A percentile compares a stretch with the other conserved stretches of the same genome.
These are phyloP conservation scores for Gnatocerus cornutus DNA, from an alignment of 2,888 invertebrate genomes.

Conservation along the genomic window DNA sequence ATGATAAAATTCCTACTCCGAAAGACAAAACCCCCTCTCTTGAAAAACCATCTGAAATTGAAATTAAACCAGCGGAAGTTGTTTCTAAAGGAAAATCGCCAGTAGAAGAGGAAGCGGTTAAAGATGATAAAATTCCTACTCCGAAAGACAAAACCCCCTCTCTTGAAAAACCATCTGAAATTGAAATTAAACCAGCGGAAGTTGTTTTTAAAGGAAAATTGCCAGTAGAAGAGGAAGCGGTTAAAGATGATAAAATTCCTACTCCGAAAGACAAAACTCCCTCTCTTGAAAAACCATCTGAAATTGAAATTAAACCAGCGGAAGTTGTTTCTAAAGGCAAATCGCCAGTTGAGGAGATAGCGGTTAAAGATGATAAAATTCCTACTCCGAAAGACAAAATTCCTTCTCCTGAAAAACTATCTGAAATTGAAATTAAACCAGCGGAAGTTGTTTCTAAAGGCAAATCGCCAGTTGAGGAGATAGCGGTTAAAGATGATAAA, in stretches of 20 bases:
- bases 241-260: not conserved
- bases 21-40: conserved; percentile 2
- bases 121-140: not conserved
- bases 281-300: not conserved
- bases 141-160: not conserved
- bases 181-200: conserved; percentile 11
- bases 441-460: not conserved
- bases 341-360: not conserved
- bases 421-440: conserved; percentile 7
- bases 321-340: not conserved
- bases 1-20: not conserved
- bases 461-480: not conserved
- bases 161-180: not conserved
- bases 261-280: conserved; percentile 1
- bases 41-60: not conserved
- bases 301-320: conserved; percentile 4
- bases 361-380: not conserved
- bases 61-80: not conserved
- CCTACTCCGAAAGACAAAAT: conserved; percentile 5
- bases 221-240: not conserved
- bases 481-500: not conserved
- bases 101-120: not conserved
- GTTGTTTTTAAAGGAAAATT: not conserved
- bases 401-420: not conserved
- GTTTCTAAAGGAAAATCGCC: not conserved